Evolutionary conservation across 2,888 invertebrate genomes (phyloP), one percentile per base, ranked within the genome.

Genomic region (Disparrhopalites patrizii): DNA sequence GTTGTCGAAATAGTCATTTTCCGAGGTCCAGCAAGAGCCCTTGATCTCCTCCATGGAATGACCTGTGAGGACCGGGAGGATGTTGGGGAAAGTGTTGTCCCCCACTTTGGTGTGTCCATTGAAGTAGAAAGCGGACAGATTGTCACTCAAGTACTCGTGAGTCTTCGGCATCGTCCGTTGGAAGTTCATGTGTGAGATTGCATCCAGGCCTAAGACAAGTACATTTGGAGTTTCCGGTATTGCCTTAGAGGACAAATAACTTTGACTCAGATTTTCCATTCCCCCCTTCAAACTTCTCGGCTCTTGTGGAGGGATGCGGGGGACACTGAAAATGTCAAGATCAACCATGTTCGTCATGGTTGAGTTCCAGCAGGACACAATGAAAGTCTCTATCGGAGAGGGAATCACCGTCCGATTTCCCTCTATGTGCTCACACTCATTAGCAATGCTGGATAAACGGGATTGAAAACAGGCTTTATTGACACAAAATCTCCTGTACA

Each of bases 41-140:
- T 30, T 20, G 3, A 58, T 8, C 25, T 58, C 58, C 28, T 40
- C 43, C 10, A 20, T 10, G 10, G 20, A 20, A 13, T 10, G 30
- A 7, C 60, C 60, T 4, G 36, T 27, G 1, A 47, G 20, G 25
- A 36, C 28, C 4, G 52, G 38, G 31, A 47, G 38, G 13, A 56
- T 78, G 79, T 96, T 96, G 0, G 93, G 93, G 78, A 90, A 94
- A 0, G 95, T 94, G 78, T 95, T 96, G 79, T 95, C 95, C 2
- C 87, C 96, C 8, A 96, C 89, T 83, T 95, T 96, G 78, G 91
- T 94, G 79, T 92, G 94, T 5, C 95, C 96, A 72, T 88, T 79
- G 77, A 96, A 82, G 77, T 92, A 92, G 57, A 90, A 83, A 38
- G 87, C 87, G 15, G 83, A 83, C 67, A 89, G 80, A 54, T 77